Evolutionary conservation across 2,797 vertebrate genomes (phyloP), one percentile per base, ranked within the genome.

Genomic region (Apogon hyalosoma): DNA sequence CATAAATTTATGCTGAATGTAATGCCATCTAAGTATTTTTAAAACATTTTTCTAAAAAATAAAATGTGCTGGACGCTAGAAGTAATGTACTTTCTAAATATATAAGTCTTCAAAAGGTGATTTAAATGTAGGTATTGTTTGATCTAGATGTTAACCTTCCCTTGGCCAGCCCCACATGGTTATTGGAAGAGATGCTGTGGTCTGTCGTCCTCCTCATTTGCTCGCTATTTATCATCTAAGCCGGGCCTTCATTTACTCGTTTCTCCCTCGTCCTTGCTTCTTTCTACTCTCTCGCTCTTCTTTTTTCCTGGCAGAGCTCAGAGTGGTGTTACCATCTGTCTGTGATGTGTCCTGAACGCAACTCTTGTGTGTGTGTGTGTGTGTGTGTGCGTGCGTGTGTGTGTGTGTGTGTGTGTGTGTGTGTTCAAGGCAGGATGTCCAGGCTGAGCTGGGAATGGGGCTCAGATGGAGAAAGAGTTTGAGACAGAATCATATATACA

Each of bases 261-360:
- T 54, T 72, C 51, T 28, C 54, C 66, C 50, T 63, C 41, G 38
- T 54, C 47, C 63, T 66, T 46, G 63, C 42, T 66, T 12, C 60
- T 66, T 57, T 56, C 64, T 70, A 60, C 59, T 58, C 61, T 75
- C 67, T 80, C 58, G 28, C 64, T 77, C 60, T 57, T 73, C 69
- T 75, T 80, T 82, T 91, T 88, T 90, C 88, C 88, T 88, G 90
- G 88, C 86, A 77, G 62, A 52, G 69, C 48, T 43, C 42, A 69
- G 36, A 69, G 82, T 87, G 82, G 84, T 65, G 78, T 91, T 89
- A 76, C 69, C 76, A 75, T 87, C 76, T 84, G 84, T 89, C 78
- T 88, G 84, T 72, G 83, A 82, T 82, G 85, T 80, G 80, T 87
- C 76, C 81, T 86, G 84, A 55, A 82, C 38, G 13, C 71, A 63